Percentiles rank a stretch among this genome's conserved stretches.
phyloP scores from a whole-genome alignment of 2,888 invertebrate genomes.

The Lasius fuliginosus region DNA sequence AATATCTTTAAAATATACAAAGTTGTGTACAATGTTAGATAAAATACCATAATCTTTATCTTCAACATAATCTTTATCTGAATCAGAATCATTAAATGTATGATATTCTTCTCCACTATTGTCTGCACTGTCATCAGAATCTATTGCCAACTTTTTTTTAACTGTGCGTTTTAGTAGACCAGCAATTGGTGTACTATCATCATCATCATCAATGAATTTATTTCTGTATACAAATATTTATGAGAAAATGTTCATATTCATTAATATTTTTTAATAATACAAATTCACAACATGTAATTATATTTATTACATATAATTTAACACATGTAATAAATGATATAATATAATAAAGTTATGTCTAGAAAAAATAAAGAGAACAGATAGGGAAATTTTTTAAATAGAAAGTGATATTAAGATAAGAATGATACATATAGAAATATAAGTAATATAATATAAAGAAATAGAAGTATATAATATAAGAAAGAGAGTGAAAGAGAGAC shows the following conservation, averaged over 20 bases:
- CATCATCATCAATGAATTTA: neutral
- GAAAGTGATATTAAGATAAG: neutral
- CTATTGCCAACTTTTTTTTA: neutral
- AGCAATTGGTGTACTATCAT: conserved; percentile 1
- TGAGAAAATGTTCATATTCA: neutral
- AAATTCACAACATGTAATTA: neutral
- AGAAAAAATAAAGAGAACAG: neutral
- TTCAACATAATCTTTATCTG: neutral
- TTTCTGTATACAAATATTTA: neutral
- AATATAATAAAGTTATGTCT: neutral
- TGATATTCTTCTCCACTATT: neutral
- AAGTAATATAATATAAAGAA: neutral
- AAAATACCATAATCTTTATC: neutral
- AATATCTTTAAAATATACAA: neutral
- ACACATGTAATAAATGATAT: neutral
- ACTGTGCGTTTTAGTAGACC: neutral
- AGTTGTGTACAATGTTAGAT: neutral
- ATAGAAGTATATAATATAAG: neutral
- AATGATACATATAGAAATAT: neutral
- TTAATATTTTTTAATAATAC: conserved; percentile 7
- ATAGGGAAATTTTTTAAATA: neutral
- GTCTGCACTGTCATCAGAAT: neutral
- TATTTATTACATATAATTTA: conserved; percentile 2
- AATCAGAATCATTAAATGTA: neutral
- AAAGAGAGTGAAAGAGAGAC: no score